Base-by-base conservation (phyloP, 1,140 invertebrate genomes). In the Aphis craccivora region DNA sequence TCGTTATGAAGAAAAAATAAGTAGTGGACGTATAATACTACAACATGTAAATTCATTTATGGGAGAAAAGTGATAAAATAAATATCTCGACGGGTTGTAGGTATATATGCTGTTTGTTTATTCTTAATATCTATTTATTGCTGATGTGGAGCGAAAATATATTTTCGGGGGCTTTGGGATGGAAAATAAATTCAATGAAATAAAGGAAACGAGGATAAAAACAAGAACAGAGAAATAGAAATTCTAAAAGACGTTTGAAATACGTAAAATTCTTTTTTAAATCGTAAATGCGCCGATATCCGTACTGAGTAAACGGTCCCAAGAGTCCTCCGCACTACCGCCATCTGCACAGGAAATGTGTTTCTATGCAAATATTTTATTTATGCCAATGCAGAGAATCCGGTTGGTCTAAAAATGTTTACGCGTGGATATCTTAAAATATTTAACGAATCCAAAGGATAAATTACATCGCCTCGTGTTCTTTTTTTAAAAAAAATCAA, bases 261-360 rank as follows among this genome's bases (percentile, higher is more conserved):
- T 86, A 45, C 84, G 84, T 45, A 45, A 45, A 86, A 86, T 86
- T 86, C 43, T 86, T 86, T 86, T 86, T 45, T 86, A 45, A 86
- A 86, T 86, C 84, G 84, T n/a, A n/a, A 86, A 45, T 84, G 83
- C 83, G 9, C 23, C 40, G 83, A 84, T 84, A 84, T 84, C 40
- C 35, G 35, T 35, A 83, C 81, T 83, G 37, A 37, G 37, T 83
- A 83, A 83, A 83, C 8, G 37, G 83, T 84, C 83, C 20, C 83
- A 9, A 37, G 83, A 84, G 83, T 40, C 83, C 4, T n/a, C n/a
- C n/a, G 14, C 30, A 76, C 14, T 76, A 18, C 60, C 35, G 37
- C 23, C 22, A 43, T 84, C 40, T 43, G 37, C 43, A 37, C 37
- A 22, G 35, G 37, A 83, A 40, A 83, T 84, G 22, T 25, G 83